Evolutionary conservation across 1,140 invertebrate genomes (phyloP), one percentile per base, ranked within the genome.

Genomic region (Ips nitidus): DNA sequence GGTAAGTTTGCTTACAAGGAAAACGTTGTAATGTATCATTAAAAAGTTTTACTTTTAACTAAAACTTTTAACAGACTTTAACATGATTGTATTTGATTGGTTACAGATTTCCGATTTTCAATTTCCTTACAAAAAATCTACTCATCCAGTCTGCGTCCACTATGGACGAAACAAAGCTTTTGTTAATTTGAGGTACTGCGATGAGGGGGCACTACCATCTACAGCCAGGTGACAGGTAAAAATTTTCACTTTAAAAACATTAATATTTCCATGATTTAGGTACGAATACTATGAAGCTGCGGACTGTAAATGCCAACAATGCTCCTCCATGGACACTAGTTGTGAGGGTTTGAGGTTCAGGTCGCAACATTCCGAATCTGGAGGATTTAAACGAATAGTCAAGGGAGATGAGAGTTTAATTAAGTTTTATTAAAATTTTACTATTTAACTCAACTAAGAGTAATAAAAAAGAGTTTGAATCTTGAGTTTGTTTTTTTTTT

Each of bases 101-200:
- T 73, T 75, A 41, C 56, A 90, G 88, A 91, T 94, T 65, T 88
- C 90, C 0, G 92, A 94, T 80, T 94, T 90, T 87, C 86, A 91
- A 76, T 94, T 94, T 79, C 93, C 93, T 0, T 94, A 88, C 77
- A 94, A 94, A 79, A 85, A 88, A 43, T 92, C 91, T 2, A 86
- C 88, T 72, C 93, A 95, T 79, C 91, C 91, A 0, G 92, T 94
- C 1, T 95, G 93, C 80, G 87, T 92, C 8, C 92, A 94, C 76
- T 88, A 87, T 1, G 83, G 85, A 2, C 82, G 87, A 1, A 83
- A 82, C 57, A 77, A 81, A n/a, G 80, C 82, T 1, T 80, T 82
- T 22, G 85, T 86, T 0, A 81, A 79, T 3, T 79, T 92, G 2
- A 79, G 79, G 2, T 82, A 91, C 75, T 93, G 91, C 77, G 86